These are phyloP conservation scores for Heteromyza rotundicornis DNA, from an alignment of 2,888 invertebrate genomes.

Conservation along the genomic window DNA sequence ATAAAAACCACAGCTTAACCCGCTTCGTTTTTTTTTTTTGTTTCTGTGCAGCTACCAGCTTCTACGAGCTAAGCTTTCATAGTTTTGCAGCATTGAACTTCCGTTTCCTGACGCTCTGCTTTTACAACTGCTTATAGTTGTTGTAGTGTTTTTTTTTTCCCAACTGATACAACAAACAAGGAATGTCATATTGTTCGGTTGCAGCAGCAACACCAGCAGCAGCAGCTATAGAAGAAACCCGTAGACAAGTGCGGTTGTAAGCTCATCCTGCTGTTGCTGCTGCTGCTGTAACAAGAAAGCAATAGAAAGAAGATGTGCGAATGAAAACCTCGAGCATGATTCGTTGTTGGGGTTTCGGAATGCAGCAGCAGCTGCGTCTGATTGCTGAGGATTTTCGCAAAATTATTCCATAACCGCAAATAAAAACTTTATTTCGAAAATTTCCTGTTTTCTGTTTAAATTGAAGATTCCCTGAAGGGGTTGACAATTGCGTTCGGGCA, in stretches of 20 bases:
- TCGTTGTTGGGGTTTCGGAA: slow-evolving; percentile 8
- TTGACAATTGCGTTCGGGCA: too few relatives aligned
- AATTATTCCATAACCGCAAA: slow-evolving; percentile 28
- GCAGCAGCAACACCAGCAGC: too few relatives aligned
- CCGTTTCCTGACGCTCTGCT: slow-evolving; percentile 21
- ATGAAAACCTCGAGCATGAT: slow-evolving; percentile 12
- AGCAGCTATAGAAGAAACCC: too few relatives aligned
- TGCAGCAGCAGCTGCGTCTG: slow-evolving; percentile 28
- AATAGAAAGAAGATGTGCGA: neutral
- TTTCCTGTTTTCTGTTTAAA: neutral
- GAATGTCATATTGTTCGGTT: neutral
- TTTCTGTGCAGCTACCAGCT: neutral
- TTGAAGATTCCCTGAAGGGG: neutral
- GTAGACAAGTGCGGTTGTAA: slow-evolving; percentile 5
- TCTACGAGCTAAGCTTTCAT: neutral
- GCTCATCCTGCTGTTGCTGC: slow-evolving; percentile 1
- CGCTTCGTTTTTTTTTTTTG: slow-evolving; percentile 7
- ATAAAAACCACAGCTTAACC: slow-evolving; percentile 26
- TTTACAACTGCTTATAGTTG: slow-evolving; percentile 1
- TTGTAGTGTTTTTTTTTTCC: neutral
- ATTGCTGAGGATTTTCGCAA: slow-evolving; percentile 27
- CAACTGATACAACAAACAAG: neutral
- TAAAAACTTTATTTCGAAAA: slow-evolving; percentile 13
- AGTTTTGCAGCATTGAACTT: slow-evolving; percentile 16
- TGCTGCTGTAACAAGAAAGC: neutral